Conservation (phyloP, 1,140 invertebrate species). For the honey bee (Apis mellifera) region DNA sequence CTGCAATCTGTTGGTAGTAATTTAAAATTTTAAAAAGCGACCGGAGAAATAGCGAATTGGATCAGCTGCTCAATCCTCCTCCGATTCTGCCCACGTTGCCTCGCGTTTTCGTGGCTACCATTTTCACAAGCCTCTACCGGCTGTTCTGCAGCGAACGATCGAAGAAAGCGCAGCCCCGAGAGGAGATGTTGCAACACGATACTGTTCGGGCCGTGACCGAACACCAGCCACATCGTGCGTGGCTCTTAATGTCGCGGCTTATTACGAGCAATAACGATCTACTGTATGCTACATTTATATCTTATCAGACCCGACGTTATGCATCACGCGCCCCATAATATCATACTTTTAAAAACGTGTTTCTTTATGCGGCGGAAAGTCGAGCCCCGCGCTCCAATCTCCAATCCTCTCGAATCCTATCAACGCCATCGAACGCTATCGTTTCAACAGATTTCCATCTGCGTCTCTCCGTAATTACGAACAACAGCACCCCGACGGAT, state of each 20-base stretch:
- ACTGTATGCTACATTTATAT: slow-evolving; percentile 25
- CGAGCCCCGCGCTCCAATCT: neutral
- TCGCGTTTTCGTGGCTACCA: slow-evolving; percentile 5
- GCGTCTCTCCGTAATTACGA: slow-evolving; percentile 16
- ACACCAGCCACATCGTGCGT: neutral
- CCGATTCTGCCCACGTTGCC: neutral
- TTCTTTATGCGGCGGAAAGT: slow-evolving; percentile 19
- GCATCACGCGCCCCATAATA: slow-evolving; percentile 27
- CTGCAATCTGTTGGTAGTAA: neutral
- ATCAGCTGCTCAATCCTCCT: neutral
- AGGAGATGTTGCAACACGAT: slow-evolving; percentile 43
- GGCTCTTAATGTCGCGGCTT: slow-evolving; percentile 36
- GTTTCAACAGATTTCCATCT: slow-evolving; percentile 19
- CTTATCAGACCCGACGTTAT: slow-evolving; percentile 42
- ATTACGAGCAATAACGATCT: slow-evolving; percentile 49
- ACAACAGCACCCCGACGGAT: neutral
- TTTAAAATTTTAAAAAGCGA: neutral
- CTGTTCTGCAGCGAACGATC: neutral
- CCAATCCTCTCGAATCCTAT: neutral
- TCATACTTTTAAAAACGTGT: slow-evolving; percentile 39
- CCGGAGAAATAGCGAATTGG: neutral
- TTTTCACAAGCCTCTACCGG: neutral
- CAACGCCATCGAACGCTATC: slow-evolving; percentile 11
- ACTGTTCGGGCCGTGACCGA: neutral
- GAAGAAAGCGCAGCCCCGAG: slow-evolving; percentile 8